Percentiles rank a stretch among this genome's conserved stretches.
These are phyloP conservation scores for Poicephalus gulielmi DNA, from an alignment of 2,113 vertebrate species.

Conservation along the genomic window DNA sequence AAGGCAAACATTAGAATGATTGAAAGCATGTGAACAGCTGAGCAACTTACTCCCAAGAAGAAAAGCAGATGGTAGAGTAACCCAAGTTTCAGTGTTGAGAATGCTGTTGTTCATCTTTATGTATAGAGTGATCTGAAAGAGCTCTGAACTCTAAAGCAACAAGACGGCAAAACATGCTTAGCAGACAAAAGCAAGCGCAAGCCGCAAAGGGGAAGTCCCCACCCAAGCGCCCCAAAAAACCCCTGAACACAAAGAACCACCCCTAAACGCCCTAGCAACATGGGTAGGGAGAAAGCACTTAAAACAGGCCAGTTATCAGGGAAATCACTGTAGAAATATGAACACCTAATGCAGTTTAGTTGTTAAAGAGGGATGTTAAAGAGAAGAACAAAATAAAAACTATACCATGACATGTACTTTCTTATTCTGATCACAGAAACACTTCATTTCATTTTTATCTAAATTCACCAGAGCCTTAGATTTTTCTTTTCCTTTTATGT, in stretches of 20 bases:
- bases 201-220: not conserved
- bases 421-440: not conserved
- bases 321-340: not conserved
- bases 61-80: not conserved
- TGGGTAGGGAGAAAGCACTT: not conserved
- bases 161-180: not conserved
- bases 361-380: not conserved
- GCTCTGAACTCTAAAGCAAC: not conserved
- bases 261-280: not conserved
- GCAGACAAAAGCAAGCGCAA: not conserved
- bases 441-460: not conserved
- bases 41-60: not conserved
- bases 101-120: not conserved
- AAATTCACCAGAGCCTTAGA: not conserved
- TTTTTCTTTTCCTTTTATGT: not conserved
- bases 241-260: not conserved
- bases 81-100: not conserved
- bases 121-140: not conserved
- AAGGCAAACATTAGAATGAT: not conserved
- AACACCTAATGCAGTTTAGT: not conserved
- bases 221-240: accelerated
- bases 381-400: not conserved
- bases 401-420: not conserved
- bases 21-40: not conserved
- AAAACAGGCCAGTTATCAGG: not conserved